Conservation (phyloP, 2,888 invertebrate genomes). For the Ligdia adustata region DNA sequence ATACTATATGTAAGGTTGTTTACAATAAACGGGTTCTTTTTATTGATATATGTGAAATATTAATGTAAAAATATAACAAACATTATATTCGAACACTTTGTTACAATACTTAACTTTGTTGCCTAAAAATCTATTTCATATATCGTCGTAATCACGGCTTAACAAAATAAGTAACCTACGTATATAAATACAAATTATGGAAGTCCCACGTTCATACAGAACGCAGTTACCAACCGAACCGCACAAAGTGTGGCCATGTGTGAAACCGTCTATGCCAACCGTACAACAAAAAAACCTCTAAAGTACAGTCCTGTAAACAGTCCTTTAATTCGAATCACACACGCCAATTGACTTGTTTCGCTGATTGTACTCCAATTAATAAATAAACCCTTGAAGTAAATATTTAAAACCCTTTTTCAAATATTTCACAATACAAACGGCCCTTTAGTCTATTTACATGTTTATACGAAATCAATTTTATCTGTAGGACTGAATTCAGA, state of each 20-base stretch:
- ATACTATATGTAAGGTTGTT: no score
- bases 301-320: constrained; percentile 67
- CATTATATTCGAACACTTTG: no score
- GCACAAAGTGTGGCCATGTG: constrained; percentile 67
- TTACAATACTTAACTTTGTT: no score
- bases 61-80: no score
- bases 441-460: constrained; percentile 39
- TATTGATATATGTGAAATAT: no score
- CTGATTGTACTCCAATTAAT: constrained; percentile 74
- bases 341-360: constrained; percentile 73
- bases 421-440: constrained; percentile 41
- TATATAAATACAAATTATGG: neutral
- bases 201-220: constrained; percentile 3
- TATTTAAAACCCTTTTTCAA: constrained; percentile 49
- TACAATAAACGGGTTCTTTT: no score
- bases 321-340: constrained; percentile 79
- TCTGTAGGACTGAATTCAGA: constrained; percentile 60
- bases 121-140: no score
- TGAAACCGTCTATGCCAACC: constrained; percentile 67
- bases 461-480: constrained; percentile 47
- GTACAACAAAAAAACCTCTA: constrained; percentile 61
- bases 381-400: constrained; percentile 59
- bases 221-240: constrained; percentile 38
- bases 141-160: no score
- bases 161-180: neutral